A percentile compares a stretch with the other conserved stretches of the same genome.
Evolutionary conservation across 2,797 vertebrate genomes (phyloP).

Genomic region (Pseudochromis fuscus): DNA sequence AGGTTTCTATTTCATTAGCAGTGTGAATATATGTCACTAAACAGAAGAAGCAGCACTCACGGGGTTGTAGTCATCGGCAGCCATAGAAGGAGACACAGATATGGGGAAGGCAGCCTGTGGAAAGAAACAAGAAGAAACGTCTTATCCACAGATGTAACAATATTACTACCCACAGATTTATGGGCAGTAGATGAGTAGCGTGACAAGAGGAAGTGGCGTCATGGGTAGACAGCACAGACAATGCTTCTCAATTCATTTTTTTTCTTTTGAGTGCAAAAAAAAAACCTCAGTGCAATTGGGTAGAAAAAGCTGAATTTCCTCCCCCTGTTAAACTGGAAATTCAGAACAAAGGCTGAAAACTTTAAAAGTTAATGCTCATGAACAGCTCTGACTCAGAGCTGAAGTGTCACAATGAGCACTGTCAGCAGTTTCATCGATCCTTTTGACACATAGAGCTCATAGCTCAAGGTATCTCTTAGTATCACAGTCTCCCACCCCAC

Average conservation of each 20-base stretch:
- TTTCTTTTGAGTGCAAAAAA: neutral
- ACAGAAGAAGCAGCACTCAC: conserved; percentile 84
- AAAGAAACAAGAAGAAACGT: conserved; percentile 37
- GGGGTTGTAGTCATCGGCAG: conserved; percentile 87
- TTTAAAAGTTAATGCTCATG: neutral
- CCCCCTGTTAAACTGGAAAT: neutral
- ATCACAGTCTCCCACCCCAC: neutral
- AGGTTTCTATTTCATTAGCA: neutral
- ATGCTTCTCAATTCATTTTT: conserved; percentile 20
- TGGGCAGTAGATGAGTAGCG: neutral
- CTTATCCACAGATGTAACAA: conserved; percentile 15
- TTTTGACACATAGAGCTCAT: neutral
- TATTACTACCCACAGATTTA: neutral
- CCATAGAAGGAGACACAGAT: conserved; percentile 85
- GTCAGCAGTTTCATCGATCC: conserved; percentile 37
- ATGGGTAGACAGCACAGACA: neutral
- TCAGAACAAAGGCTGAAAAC: neutral
- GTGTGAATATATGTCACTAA: conserved; percentile 11
- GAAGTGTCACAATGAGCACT: neutral
- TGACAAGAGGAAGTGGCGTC: conserved; percentile 66
- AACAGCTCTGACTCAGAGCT: conserved; percentile 19
- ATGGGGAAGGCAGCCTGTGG: conserved; percentile 85
- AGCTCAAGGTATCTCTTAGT: neutral
- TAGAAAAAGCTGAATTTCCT: neutral
- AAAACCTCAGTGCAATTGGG: neutral